Base-by-base conservation (phyloP, 64 coral and sea anemone genomes). In the Pachyseris speciosa region DNA sequence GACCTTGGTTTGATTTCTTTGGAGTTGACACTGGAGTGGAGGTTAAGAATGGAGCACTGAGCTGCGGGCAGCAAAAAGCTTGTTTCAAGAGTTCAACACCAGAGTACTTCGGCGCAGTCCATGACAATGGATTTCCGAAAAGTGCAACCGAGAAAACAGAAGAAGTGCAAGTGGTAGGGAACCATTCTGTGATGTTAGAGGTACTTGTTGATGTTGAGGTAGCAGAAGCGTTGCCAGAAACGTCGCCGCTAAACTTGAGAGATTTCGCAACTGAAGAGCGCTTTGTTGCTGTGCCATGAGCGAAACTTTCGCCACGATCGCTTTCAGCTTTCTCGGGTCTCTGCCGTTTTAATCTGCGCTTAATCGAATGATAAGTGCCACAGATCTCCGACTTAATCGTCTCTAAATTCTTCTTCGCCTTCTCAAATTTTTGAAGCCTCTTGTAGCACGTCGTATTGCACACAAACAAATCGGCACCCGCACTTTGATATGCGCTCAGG, bases 381-480 rank as follows among this genome's bases (percentile, higher is more conserved):
- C 52, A 57, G 22, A 81, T 81, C n/a, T 34, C 49, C 24, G 51
- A 28, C 47, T 81, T 81, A 50, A 50, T 50, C 0, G 22, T 59
- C 20, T 81, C 45, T 25, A 81, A 30, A n/a, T 51, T 50, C 57
- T 61, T 51, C 4, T 12, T 33, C 51, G 33, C 31, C 45, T 81
- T 81, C 16, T 51, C n/a, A 76, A 76, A 76, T 44, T 39, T 37
- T n/a, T 41, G 37, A 15, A 44, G 32, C 17, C 15, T 37, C 41
- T 44, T 76, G 37, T 76, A 76, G 22, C 73, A 76, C 22, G 9
- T 37, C 9, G 7, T 42, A 10, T 75, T 80, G 29, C 76, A 81
- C 4, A 81, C 53, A 58, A 81, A 81, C 34, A 81, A 58, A 20
- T 81, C 51, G 27, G 25, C 4, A 81, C 77, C 57, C 16, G 33